Evolutionary conservation across 2,888 invertebrate species (phyloP).

Genomic region (Tanypteryx hageni): DNA sequence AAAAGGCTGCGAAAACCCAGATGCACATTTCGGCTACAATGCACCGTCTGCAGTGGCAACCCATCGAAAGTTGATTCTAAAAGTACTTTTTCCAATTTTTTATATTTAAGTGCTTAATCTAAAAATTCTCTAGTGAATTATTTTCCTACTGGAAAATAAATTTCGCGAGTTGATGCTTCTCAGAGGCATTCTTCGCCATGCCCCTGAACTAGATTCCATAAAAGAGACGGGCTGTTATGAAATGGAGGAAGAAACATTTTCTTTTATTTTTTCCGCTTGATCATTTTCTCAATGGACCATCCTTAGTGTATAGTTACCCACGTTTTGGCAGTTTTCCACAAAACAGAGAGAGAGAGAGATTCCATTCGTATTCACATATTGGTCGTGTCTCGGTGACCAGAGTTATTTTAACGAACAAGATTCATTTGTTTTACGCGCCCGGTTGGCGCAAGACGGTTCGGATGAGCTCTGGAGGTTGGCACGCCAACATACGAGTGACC

Average conservation of each 20-base stretch:
- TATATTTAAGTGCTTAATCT: too few relatives aligned
- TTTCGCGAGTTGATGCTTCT: neutral
- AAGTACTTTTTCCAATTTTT: too few relatives aligned
- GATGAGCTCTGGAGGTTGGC: neutral
- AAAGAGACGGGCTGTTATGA: neutral
- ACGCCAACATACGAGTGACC: constrained; percentile 3
- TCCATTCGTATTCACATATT: too few relatives aligned
- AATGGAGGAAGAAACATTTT: neutral
- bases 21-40: too few relatives aligned
- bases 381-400: neutral
- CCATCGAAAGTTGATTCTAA: too few relatives aligned
- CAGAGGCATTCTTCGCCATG: neutral
- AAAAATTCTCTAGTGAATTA: neutral
- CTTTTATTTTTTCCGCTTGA: neutral
- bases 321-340: neutral
- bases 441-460: too few relatives aligned
- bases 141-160: neutral
- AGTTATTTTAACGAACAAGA: neutral
- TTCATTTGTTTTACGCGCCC: neutral
- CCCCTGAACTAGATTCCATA: neutral
- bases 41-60: too few relatives aligned
- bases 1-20: too few relatives aligned
- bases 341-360: neutral
- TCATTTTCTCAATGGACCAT: neutral
- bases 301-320: neutral